Base-by-base conservation (phyloP, 2,113 vertebrate species). In the Orthochromis indermauri region DNA sequence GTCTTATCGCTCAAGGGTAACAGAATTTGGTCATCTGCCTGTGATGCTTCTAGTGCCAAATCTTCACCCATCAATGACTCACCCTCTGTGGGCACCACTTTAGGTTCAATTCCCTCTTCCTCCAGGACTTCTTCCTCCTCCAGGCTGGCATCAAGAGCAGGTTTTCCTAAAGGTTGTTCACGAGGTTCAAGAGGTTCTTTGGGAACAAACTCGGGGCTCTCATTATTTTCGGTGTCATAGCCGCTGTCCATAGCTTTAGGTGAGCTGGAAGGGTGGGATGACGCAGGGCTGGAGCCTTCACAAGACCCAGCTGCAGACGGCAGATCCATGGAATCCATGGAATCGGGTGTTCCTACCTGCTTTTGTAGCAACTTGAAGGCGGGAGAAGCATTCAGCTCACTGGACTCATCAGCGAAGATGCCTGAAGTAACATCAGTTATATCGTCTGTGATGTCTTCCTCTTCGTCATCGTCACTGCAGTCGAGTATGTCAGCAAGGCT, bases 171-270 rank as follows among this genome's bases (percentile, higher is more conserved):
- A 57, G 91, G 63, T 86, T 96, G 96, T 81, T 97, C 97, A 2
- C 96, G 92, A 1, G 94, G 81, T 54, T 99, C 98, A 0, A 97
- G 97, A 1, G 97, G 96, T 84, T 99, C 98, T 91, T 97, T 99
- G 21, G 97, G 96, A 19, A 98, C 97, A 14, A 99, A 98, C 94
- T 99, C 98, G 0, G 99, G 99, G 45, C 98, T 99, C 90, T 99
- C 98, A 0, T 99, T 97, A 84, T 99, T 99, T 92, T 99, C 98
- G 0, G 99, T 99, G 94, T 99, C 98, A 1, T 99, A 99, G 81
- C 99, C 99, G 2, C 99, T 99, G 95, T 99, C 99, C 26, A 97
- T 93, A 10, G 98, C 97, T 31, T 96, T 97, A 26, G 97, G 97
- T 47, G 98, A 98, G 82, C 95, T 96, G 0, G 96, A 91, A 0